Percentiles rank a stretch among this genome's conserved stretches.
These are phyloP conservation scores for Drosophila borborema DNA, from an alignment of 2,888 invertebrate genomes.

Conservation along the genomic window DNA sequence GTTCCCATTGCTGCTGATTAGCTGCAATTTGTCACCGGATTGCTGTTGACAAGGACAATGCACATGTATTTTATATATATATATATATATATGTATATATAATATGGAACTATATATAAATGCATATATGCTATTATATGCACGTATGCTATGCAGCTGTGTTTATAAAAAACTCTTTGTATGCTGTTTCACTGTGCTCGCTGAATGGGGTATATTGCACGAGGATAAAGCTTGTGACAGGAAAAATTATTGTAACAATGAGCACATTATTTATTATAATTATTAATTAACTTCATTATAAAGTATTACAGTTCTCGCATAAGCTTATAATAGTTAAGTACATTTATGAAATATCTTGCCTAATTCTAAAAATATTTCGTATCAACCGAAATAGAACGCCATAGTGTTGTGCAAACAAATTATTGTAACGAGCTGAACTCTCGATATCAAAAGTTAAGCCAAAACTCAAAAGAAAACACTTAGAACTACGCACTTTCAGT, in stretches of 20 bases:
- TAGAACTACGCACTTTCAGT: constrained; percentile 35
- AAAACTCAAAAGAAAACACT: constrained; percentile 30
- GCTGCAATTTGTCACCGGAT: constrained; percentile 68
- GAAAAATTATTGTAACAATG: background rate
- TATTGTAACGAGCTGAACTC: constrained; percentile 35
- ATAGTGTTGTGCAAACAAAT: constrained; percentile 15
- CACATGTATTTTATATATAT: constrained; percentile 26
- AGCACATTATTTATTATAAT: background rate
- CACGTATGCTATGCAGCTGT: constrained; percentile 1
- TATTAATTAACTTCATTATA: background rate
- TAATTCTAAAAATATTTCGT: constrained; percentile 6
- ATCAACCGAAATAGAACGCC: constrained; percentile 17
- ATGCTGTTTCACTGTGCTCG: background rate
- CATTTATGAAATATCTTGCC: background rate
- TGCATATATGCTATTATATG: constrained; percentile 2
- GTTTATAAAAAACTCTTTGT: constrained; percentile 19
- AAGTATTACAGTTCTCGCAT: background rate
- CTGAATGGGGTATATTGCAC: background rate
- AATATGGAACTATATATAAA: constrained; percentile 17
- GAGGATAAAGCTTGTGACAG: constrained; percentile 1
- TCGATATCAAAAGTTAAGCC: constrained; percentile 31
- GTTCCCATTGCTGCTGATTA: constrained; percentile 58
- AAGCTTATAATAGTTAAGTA: background rate
- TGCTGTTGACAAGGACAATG: constrained; percentile 71
- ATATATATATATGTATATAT: constrained; percentile 37